A percentile compares a stretch with the other conserved stretches of the same genome.
phyloP scores from a whole-genome alignment of 2,888 invertebrate genomes.

The Tholera decimalis region DNA sequence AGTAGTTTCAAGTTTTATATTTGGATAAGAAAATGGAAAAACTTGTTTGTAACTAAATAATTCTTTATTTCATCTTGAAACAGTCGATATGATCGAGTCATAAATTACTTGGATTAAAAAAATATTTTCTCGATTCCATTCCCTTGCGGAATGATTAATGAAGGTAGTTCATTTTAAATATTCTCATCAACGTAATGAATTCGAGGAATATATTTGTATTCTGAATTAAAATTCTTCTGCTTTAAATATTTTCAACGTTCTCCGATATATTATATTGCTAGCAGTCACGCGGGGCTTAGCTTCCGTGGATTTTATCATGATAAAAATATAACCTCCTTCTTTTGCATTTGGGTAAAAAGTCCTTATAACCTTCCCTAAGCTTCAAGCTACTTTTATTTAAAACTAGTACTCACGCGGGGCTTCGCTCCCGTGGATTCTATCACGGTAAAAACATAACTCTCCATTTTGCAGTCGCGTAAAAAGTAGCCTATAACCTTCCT shows the following conservation, averaged over 20 bases:
- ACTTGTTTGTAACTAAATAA: conserved; percentile 1
- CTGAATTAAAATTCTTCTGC: not conserved
- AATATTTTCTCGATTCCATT: conserved; percentile 6
- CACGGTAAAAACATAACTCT: too few species aligned
- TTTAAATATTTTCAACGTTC: conserved; percentile 5
- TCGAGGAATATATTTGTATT: conserved; percentile 28
- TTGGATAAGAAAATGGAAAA: not conserved
- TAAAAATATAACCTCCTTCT: too few species aligned
- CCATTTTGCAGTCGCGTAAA: too few species aligned
- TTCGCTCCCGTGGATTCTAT: too few species aligned
- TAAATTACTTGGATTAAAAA: conserved; percentile 22
- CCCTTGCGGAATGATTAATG: conserved; percentile 39
- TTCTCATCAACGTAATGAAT: conserved; percentile 47
- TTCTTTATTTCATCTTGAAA: conserved; percentile 19
- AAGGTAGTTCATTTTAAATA: conserved; percentile 46
- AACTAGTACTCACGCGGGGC: too few species aligned
- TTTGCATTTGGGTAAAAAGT: too few species aligned
- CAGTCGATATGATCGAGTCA: conserved; percentile 13
- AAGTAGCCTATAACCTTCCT: too few species aligned
- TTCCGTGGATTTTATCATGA: too few species aligned
- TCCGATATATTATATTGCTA: not conserved
- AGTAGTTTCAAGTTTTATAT: conserved; percentile 13
- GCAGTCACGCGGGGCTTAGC: too few species aligned
- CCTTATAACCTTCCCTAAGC: too few species aligned
- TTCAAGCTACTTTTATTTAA: too few species aligned